Evolutionary conservation across 2,797 vertebrate species (phyloP).

Genomic region (Fistularia tabacaria): DNA sequence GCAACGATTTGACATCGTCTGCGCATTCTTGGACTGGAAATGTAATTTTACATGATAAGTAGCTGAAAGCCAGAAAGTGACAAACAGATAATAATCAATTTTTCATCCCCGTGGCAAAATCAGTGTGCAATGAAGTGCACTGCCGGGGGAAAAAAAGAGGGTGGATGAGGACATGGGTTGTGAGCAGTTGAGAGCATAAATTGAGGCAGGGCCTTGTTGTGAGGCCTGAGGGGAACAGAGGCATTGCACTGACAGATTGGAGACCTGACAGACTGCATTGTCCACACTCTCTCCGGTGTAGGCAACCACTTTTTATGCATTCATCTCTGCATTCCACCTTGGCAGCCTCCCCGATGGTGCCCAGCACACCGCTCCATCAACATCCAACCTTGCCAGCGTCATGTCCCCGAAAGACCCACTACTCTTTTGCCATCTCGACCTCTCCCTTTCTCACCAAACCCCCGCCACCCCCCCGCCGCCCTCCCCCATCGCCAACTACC

Average conservation of each 20-base stretch:
- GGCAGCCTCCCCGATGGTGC: constrained; percentile 5
- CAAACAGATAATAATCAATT: constrained; percentile 20
- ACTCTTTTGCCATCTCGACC: neutral
- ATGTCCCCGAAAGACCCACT: constrained; percentile 6
- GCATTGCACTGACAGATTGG: constrained; percentile 56
- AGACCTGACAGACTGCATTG: constrained; percentile 61
- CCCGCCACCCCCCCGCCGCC: neutral
- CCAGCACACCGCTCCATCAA: constrained; percentile 14
- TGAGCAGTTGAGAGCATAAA: constrained; percentile 47
- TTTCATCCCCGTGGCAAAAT: constrained; percentile 32
- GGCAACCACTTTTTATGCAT: constrained; percentile 37
- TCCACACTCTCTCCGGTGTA: constrained; percentile 33
- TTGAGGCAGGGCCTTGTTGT: constrained; percentile 37
- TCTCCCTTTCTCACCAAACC: neutral
- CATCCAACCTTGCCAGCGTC: constrained; percentile 27
- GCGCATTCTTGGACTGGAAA: constrained; percentile 21
- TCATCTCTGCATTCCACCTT: constrained; percentile 9
- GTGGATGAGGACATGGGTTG: constrained; percentile 54
- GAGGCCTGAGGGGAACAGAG: constrained; percentile 38
- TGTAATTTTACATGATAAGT: constrained; percentile 21
- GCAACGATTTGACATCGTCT: constrained; percentile 26
- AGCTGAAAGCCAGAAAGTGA: constrained; percentile 6
- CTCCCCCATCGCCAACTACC: constrained; percentile 10
- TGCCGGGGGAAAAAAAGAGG: constrained; percentile 48
- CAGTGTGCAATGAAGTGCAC: constrained; percentile 45